Evolutionary conservation across 2,888 invertebrate species (phyloP).

Genomic region (Chrysina gloriosa): DNA sequence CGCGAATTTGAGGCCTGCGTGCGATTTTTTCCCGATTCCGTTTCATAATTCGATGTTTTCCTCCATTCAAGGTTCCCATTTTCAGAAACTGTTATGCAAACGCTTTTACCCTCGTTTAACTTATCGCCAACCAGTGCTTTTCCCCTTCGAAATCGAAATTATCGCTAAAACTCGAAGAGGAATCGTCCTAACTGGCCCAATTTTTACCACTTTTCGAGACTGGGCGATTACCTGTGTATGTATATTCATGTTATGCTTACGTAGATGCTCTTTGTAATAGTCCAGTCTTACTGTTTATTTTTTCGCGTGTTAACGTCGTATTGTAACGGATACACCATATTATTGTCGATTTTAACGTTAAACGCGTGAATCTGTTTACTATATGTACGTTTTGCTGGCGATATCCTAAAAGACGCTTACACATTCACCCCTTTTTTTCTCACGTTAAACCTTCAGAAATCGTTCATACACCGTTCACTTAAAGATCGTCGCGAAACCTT

Average conservation of each 20-base stretch:
- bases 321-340: slow-evolving; percentile 27
- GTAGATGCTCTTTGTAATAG: slow-evolving; percentile 52
- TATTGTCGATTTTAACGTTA: slow-evolving; percentile 28
- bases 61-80: slow-evolving; percentile 27
- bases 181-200: no score
- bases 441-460: no score
- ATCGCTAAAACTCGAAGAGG: not conserved
- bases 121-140: not conserved
- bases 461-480: no score
- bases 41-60: slow-evolving; percentile 44
- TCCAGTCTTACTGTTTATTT: slow-evolving; percentile 27
- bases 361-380: no score
- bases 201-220: slow-evolving; percentile 54
- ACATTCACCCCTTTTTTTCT: no score
- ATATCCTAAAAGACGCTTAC: no score
- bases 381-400: no score
- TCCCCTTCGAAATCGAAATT: not conserved
- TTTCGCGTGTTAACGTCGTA: slow-evolving; percentile 9
- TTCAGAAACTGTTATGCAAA: slow-evolving; percentile 37
- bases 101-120: slow-evolving; percentile 3
- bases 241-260: slow-evolving; percentile 52
- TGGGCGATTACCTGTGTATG: slow-evolving; percentile 52
- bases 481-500: no score
- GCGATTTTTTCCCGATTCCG: slow-evolving; percentile 17
- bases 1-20: slow-evolving; percentile 52